Evolutionary conservation across 2,797 vertebrate genomes (phyloP).

Genomic region (Tangara arthus): DNA sequence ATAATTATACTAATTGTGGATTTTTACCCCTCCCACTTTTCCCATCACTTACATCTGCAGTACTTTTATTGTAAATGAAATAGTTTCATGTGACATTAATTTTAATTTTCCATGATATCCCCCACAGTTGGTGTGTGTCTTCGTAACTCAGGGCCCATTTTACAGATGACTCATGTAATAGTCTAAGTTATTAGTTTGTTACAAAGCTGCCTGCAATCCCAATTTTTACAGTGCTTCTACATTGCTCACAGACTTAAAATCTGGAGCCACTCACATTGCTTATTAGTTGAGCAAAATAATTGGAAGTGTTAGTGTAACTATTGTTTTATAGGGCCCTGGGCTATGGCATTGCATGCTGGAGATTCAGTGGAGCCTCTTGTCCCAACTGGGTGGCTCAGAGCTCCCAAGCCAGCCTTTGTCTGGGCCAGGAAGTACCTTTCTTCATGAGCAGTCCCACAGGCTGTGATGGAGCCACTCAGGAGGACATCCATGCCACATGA

Average conservation of each 20-base stretch:
- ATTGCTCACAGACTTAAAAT: slow-evolving; percentile 45
- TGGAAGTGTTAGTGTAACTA: background rate
- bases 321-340: background rate
- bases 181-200: slow-evolving; percentile 12
- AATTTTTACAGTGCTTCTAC: background rate
- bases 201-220: background rate
- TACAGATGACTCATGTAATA: background rate
- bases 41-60: background rate
- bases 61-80: slow-evolving; percentile 14
- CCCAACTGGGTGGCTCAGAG: background rate
- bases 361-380: background rate
- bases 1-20: background rate
- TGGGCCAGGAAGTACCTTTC: background rate
- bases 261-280: background rate
- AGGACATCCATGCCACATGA: background rate
- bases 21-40: background rate
- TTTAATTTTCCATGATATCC: slow-evolving; percentile 19
- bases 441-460: background rate
- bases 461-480: background rate
- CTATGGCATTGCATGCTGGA: background rate
- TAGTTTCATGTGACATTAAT: background rate
- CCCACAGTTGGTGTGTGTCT: background rate
- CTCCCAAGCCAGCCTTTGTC: background rate
- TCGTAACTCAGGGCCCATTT: background rate
- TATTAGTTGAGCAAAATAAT: background rate